Evolutionary conservation across 2,797 vertebrate genomes (phyloP).

Genomic region (Carapus acus): DNA sequence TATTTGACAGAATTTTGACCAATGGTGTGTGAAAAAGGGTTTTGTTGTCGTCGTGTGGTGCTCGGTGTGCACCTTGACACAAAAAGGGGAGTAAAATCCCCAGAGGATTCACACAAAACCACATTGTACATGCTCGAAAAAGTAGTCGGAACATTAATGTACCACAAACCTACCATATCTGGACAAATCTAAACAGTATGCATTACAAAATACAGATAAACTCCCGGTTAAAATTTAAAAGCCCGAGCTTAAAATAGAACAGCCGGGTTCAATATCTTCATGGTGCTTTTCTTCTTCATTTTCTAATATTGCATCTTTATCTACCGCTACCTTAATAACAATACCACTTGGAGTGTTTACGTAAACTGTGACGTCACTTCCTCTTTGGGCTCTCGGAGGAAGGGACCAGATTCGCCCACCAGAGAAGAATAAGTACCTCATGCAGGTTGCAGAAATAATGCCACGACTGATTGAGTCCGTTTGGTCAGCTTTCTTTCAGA

Average conservation of each 20-base stretch:
- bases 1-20: conserved; percentile 23
- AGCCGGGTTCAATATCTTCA: conserved; percentile 44
- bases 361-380: conserved; percentile 13
- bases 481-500: conserved; percentile 28
- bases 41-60: conserved; percentile 22
- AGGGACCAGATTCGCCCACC: conserved; percentile 21
- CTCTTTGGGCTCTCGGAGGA: conserved; percentile 30
- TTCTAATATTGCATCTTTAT: conserved; percentile 45
- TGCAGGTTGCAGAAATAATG: conserved; percentile 21
- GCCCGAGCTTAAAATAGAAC: conserved; percentile 30
- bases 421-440: conserved; percentile 25
- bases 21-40: neutral
- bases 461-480: conserved; percentile 26
- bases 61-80: conserved; percentile 9
- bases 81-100: conserved; percentile 28
- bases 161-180: conserved; percentile 57
- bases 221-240: conserved; percentile 36
- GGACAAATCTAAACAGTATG: conserved; percentile 62
- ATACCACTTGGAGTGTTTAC: conserved; percentile 30
- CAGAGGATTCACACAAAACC: conserved; percentile 36
- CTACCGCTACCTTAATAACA: conserved; percentile 38
- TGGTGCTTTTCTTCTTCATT: conserved; percentile 35
- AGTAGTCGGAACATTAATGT: conserved; percentile 52
- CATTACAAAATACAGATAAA: conserved; percentile 64
- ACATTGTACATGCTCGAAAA: conserved; percentile 59